Evolutionary conservation across 2,888 invertebrate species (phyloP), one percentile per base, ranked within the genome.

Genomic region (Nomada fabriciana): DNA sequence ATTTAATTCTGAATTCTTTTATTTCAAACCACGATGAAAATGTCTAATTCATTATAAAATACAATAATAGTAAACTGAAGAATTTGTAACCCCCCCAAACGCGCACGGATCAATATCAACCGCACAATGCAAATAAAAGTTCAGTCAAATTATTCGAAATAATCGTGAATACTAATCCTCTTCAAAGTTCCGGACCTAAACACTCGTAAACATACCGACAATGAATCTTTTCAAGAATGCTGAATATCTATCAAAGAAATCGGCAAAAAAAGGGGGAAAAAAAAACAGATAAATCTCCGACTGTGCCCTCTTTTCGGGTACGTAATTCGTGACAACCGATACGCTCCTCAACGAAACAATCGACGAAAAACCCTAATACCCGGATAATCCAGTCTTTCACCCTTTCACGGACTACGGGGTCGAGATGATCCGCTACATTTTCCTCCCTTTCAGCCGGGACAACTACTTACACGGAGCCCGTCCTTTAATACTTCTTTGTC

Each of bases 351-450:
- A 69, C 60, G 60, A 69, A 61, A 75, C 61, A 69, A 61, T 75
- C 36, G 18, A 20, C 13, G 29, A 18, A 53, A 43, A 47, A 61
- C 10, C 43, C 47, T 36, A 61, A 71, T 70, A 71, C 55, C 13
- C 7, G 63, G 23, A 63, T 76, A 55, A 76, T 76, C 47, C 36
- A 47, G 13, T 5, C 52, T 29, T 71, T 71, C 71, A 60, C 25
- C 42, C 42, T 61, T 61, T 61, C 20, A 61, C 20, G 3, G 43
- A 1, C n/a, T 25, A 43, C 9, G 25, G 1, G 15, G 11, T 11
- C 52, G 5, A 0, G 36, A 23, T 20, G 29, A 23, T 57, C 25
- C 53, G 43, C 29, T 29, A 47, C n/a, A 36, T 29, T 77, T 67
- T 61, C 59, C 52, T 43, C 43, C 5, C 25, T 73, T 29, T 43